These are phyloP conservation scores for Creontiades dilutus DNA, from an alignment of 2,888 invertebrate genomes.

Conservation along the genomic window DNA sequence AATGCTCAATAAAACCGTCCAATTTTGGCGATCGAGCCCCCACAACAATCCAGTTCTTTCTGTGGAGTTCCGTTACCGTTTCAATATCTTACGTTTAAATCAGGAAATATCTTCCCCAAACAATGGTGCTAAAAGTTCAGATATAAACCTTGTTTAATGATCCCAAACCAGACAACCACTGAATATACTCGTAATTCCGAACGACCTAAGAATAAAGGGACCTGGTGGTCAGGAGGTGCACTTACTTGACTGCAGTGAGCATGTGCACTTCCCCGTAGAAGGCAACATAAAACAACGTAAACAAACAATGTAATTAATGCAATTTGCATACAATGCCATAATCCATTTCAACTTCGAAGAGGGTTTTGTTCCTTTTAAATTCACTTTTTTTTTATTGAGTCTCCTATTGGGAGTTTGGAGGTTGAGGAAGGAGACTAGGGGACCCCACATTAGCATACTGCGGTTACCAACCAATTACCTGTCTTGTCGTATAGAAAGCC, in stretches of 20 bases:
- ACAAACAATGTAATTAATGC: conserved; percentile 75
- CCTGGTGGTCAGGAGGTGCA: conserved; percentile 27
- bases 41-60: background rate
- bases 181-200: conserved; percentile 33
- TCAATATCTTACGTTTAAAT: conserved; percentile 2
- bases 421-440: background rate
- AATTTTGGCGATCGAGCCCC: background rate
- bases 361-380: conserved; percentile 11
- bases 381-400: conserved; percentile 37
- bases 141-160: conserved; percentile 36
- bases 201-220: background rate
- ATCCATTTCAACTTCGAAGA: conserved; percentile 43
- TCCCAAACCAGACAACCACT: conserved; percentile 32
- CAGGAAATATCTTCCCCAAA: background rate
- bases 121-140: conserved; percentile 19
- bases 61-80: background rate
- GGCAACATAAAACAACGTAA: conserved; percentile 58
- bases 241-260: conserved; percentile 40
- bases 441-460: conserved; percentile 50
- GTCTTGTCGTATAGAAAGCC: conserved; percentile 23
- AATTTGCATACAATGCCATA: conserved; percentile 74
- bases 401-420: conserved; percentile 31
- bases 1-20: conserved; percentile 12
- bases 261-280: conserved; percentile 40
- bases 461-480: conserved; percentile 56